A percentile compares a stretch with the other conserved stretches of the same genome.
phyloP scores from a whole-genome alignment of 2,888 invertebrate genomes.

The Eupithecia subfuscata region DNA sequence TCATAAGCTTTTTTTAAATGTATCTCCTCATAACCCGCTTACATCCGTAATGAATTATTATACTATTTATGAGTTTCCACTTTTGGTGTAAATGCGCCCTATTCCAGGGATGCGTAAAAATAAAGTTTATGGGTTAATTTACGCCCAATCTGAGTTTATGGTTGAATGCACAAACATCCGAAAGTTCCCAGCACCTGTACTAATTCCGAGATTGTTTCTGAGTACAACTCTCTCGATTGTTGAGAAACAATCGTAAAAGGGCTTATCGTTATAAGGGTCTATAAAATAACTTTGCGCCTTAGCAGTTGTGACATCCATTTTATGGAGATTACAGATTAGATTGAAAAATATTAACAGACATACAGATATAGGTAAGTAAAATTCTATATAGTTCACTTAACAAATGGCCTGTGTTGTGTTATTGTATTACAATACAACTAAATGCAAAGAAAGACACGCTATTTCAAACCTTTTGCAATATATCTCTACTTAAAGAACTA shows the following conservation, averaged over 20 bases:
- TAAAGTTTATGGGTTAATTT: slow-evolving; percentile 34
- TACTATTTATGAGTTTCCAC: neutral
- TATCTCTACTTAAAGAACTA: no score
- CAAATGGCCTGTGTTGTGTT: no score
- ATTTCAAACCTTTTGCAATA: no score
- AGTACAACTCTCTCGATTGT: slow-evolving; percentile 41
- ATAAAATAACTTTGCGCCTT: slow-evolving; percentile 51
- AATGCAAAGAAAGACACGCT: no score
- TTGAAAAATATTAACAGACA: neutral
- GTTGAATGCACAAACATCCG: slow-evolving; percentile 39
- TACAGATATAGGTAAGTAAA: no score
- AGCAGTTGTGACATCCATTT: slow-evolving; percentile 27
- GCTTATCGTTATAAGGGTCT: slow-evolving; percentile 49
- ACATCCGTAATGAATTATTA: no score
- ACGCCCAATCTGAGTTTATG: slow-evolving; percentile 25
- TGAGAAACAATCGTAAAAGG: slow-evolving; percentile 48
- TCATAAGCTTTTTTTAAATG: no score
- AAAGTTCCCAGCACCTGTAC: slow-evolving; percentile 45
- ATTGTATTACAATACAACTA: no score
- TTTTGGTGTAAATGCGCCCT: neutral
- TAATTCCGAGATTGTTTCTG: slow-evolving; percentile 35
- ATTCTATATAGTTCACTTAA: no score
- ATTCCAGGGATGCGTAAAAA: slow-evolving; percentile 34
- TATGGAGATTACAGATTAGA: neutral
- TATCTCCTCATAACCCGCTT: no score